A percentile compares a stretch with the other conserved stretches of the same genome.
phyloP scores from a whole-genome alignment of 1,140 invertebrate genomes.

The Calliphora vicina region DNA sequence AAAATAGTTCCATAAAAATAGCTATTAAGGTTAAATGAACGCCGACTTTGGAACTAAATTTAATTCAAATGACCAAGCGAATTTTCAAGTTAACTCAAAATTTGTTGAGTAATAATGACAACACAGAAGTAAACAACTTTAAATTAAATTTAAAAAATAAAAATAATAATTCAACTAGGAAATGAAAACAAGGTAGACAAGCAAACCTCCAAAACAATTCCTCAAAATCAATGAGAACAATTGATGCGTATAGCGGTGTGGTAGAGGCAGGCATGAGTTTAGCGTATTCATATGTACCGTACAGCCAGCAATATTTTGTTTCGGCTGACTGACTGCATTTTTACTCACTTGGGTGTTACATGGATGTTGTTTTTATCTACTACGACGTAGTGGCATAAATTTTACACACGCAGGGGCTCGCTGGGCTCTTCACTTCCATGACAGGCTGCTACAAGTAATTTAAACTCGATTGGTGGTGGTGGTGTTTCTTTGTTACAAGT shows the following conservation, averaged over 20 bases:
- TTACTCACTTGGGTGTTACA: background rate
- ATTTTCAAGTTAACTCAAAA: too few relatives aligned
- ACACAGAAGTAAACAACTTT: background rate
- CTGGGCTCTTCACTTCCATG: background rate
- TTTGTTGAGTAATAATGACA: too few relatives aligned
- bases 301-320: background rate
- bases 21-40: too few relatives aligned
- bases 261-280: background rate
- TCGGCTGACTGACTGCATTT: constrained; percentile 7
- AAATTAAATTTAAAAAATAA: background rate
- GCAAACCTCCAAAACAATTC: background rate
- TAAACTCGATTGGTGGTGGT: background rate
- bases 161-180: background rate
- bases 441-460: background rate
- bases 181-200: background rate
- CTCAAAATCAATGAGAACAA: background rate
- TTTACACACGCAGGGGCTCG: background rate
- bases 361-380: background rate
- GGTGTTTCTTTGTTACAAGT: background rate
- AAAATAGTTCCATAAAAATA: too few relatives aligned
- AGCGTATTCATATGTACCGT: background rate
- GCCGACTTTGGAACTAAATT: too few relatives aligned
- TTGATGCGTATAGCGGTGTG: background rate
- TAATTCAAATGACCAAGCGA: too few relatives aligned
- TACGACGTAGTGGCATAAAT: background rate